Percentiles rank a stretch among this genome's conserved stretches.
These are phyloP conservation scores for Mionectes macconnelli DNA, from an alignment of 2,113 vertebrate genomes.

Conservation along the genomic window DNA sequence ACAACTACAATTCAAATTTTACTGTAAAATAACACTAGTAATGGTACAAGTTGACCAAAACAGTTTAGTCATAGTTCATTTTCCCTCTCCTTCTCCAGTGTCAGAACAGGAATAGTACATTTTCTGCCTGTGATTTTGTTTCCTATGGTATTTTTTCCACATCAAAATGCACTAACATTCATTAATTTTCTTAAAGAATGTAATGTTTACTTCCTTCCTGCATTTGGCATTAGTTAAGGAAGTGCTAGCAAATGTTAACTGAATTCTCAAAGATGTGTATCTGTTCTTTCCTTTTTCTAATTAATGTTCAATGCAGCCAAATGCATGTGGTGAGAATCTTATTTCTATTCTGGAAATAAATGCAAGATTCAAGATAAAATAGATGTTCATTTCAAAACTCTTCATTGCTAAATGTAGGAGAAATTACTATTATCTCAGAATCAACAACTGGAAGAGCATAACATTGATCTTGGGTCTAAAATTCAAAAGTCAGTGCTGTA, in stretches of 20 bases:
- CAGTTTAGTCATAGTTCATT: background rate
- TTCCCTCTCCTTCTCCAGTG: background rate
- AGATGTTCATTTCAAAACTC: background rate
- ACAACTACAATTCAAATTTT: background rate
- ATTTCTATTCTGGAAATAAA: background rate
- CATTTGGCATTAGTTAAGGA: slow-evolving; percentile 4
- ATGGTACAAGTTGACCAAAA: background rate
- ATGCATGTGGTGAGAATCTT: background rate
- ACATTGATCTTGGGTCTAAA: background rate
- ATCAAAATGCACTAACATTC: background rate
- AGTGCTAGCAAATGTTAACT: slow-evolving; percentile 13
- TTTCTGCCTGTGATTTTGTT: background rate
- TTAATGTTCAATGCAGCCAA: background rate
- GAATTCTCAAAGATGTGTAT: slow-evolving; percentile 1
- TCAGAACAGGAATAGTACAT: background rate
- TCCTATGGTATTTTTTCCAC: slow-evolving; percentile 13
- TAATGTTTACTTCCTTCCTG: slow-evolving; percentile 26
- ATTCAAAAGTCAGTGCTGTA: background rate
- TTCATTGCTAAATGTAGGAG: background rate
- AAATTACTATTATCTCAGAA: background rate
- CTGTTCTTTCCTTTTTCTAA: slow-evolving; percentile 20
- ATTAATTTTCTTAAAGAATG: background rate
- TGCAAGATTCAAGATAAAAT: background rate
- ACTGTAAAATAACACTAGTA: background rate
- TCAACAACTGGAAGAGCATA: slow-evolving; percentile 1